phyloP scores from a whole-genome alignment of 2,888 invertebrate genomes.

The Zeuzera pyrina region DNA sequence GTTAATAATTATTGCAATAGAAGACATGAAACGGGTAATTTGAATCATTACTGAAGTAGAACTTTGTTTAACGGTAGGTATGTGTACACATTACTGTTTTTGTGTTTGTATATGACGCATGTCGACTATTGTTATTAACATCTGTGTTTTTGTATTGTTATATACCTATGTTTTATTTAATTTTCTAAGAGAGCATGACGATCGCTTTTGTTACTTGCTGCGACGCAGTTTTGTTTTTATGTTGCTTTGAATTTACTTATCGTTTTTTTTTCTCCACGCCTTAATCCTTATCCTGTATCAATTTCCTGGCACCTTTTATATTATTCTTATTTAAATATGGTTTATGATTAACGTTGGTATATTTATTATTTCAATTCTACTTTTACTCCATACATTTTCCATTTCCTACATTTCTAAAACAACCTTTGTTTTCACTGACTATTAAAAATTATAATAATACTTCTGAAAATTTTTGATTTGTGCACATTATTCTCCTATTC shows the following conservation, averaged over 20 bases:
- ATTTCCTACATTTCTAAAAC: no score
- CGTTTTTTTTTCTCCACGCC: constrained; percentile 35
- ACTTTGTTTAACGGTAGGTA: neutral
- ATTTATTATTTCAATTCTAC: no score
- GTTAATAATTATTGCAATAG: neutral
- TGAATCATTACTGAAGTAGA: neutral
- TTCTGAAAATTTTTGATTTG: no score
- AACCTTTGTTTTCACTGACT: no score
- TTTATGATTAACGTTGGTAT: no score
- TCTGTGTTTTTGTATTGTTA: constrained; percentile 42
- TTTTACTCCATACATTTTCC: no score
- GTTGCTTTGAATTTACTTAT: constrained; percentile 64
- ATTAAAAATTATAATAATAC: no score
- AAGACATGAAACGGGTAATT: no score
- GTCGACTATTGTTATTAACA: constrained; percentile 24
- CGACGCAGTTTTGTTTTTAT: constrained; percentile 52
- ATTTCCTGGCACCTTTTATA: constrained; percentile 6
- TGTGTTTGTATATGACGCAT: constrained; percentile 17
- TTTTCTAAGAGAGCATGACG: constrained; percentile 27
- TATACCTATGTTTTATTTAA: constrained; percentile 1
- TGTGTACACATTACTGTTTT: constrained; percentile 1
- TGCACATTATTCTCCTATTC: no score
- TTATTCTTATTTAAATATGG: constrained; percentile 5
- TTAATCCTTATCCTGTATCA: constrained; percentile 7
- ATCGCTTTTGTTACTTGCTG: constrained; percentile 59